These are phyloP conservation scores for Fabriciana adippe DNA, from an alignment of 2,888 invertebrate genomes.

Conservation along the genomic window DNA sequence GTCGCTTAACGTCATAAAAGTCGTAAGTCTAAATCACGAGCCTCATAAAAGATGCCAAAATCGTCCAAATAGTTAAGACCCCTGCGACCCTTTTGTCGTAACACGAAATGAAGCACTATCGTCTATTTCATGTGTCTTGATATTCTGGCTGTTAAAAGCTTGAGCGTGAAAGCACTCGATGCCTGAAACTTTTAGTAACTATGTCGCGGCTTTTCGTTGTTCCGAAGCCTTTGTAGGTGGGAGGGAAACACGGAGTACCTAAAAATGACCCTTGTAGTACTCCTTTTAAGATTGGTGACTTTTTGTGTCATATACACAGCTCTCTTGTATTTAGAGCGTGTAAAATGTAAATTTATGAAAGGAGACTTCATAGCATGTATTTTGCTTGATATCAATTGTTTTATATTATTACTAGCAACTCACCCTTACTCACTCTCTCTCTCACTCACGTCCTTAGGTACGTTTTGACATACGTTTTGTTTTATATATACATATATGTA, in stretches of 20 bases:
- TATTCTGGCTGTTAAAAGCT: slow-evolving; percentile 56
- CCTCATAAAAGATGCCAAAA: slow-evolving; percentile 50
- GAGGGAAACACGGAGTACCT: slow-evolving; percentile 58
- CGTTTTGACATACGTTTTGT: too few relatives aligned
- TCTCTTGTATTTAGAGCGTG: slow-evolving; percentile 25
- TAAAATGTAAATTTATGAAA: slow-evolving; percentile 33
- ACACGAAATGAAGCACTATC: slow-evolving; percentile 40
- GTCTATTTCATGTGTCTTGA: slow-evolving; percentile 42
- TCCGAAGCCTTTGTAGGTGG: slow-evolving; percentile 66
- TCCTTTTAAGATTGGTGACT: slow-evolving; percentile 64
- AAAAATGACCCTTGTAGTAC: slow-evolving; percentile 71
- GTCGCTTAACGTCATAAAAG: slow-evolving; percentile 63
- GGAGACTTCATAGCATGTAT: slow-evolving; percentile 12
- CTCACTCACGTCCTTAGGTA: too few relatives aligned
- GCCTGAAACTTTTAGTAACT: slow-evolving; percentile 77
- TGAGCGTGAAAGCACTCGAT: slow-evolving; percentile 74
- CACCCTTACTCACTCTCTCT: too few relatives aligned
- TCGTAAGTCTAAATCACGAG: slow-evolving; percentile 68
- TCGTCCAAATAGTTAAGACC: slow-evolving; percentile 50
- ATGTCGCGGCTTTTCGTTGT: slow-evolving; percentile 65
- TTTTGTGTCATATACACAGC: slow-evolving; percentile 59
- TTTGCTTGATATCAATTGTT: background rate
- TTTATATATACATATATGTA: too few relatives aligned
- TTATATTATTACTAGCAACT: too few relatives aligned
- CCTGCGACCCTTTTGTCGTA: slow-evolving; percentile 37